Evolutionary conservation across 2,797 vertebrate genomes (phyloP).

Genomic region (Enteromius mattozi): DNA sequence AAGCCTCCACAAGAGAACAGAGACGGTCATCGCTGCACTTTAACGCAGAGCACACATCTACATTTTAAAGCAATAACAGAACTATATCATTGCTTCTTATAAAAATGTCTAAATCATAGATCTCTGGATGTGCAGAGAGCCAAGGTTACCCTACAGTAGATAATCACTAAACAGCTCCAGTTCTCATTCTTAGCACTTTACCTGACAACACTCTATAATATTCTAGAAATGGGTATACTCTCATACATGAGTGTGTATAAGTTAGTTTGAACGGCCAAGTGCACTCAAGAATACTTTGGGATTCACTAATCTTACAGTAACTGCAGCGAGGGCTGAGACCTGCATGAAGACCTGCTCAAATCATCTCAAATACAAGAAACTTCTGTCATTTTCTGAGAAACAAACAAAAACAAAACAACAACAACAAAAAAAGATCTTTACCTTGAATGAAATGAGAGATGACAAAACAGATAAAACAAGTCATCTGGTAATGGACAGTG

Average conservation of each 20-base stretch:
- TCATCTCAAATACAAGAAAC: neutral
- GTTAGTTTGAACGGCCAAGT: neutral
- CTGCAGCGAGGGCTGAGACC: neutral
- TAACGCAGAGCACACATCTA: neutral
- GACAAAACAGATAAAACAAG: no score
- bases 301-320: neutral
- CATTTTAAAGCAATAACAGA: neutral
- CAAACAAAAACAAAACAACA: no score
- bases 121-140: conserved; percentile 55
- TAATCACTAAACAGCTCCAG: neutral
- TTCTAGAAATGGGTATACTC: neutral
- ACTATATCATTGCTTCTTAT: neutral
- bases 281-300: neutral
- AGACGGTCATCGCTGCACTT: conserved; percentile 1
- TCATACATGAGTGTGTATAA: neutral
- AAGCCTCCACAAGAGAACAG: neutral
- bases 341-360: neutral
- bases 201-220: neutral
- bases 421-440: no score
- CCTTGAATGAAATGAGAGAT: no score
- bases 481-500: no score
- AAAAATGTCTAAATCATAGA: neutral
- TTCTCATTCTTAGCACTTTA: neutral
- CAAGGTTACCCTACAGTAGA: conserved; percentile 60
- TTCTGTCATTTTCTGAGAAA: neutral